A percentile compares a stretch with the other conserved stretches of the same genome.
These are phyloP conservation scores for Pyrrhia umbra DNA, from an alignment of 2,888 invertebrate genomes.

Conservation along the genomic window DNA sequence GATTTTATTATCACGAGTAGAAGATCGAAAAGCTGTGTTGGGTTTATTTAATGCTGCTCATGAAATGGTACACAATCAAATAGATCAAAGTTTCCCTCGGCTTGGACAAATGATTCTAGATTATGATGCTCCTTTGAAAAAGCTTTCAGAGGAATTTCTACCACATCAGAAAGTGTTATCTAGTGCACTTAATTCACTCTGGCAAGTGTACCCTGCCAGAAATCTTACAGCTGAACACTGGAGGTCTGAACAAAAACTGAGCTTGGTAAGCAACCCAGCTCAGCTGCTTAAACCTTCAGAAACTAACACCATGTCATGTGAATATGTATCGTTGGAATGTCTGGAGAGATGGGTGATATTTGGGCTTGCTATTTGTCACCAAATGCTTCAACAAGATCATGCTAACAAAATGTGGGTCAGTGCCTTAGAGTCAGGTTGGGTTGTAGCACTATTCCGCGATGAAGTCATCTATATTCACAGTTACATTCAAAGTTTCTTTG, in stretches of 20 bases:
- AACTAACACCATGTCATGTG: conserved; percentile 99
- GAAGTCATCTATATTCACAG: conserved; percentile 99
- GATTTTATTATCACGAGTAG: conserved; percentile 99
- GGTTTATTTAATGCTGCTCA: conserved; percentile 99
- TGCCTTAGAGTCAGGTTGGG: conserved; percentile 98
- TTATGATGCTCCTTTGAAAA: conserved; percentile 98
- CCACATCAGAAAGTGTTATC: conserved; percentile 97
- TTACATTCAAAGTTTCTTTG: conserved; percentile 97
- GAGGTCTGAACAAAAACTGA: conserved; percentile 97
- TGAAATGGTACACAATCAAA: conserved; percentile 97
- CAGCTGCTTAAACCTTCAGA: conserved; percentile 98
- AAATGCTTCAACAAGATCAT: conserved; percentile 95
- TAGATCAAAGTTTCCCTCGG: conserved; percentile 97
- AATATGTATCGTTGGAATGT: conserved; percentile 97
- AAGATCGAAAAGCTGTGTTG: conserved; percentile 98
- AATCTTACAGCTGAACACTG: conserved; percentile 98
- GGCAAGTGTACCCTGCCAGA: conserved; percentile 96
- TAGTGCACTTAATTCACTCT: conserved; percentile 96
- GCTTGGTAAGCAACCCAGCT: conserved; percentile 98
- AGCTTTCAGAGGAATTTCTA: conserved; percentile 98
- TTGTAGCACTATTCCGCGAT: conserved; percentile 98
- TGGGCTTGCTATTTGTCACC: conserved; percentile 97
- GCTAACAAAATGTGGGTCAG: conserved; percentile 97
- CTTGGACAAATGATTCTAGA: conserved; percentile 99
- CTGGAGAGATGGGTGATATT: conserved; percentile 99